Evolutionary conservation across 2,113 vertebrate species (phyloP), one percentile per base, ranked within the genome.

Genomic region (Ciconia boyciana): DNA sequence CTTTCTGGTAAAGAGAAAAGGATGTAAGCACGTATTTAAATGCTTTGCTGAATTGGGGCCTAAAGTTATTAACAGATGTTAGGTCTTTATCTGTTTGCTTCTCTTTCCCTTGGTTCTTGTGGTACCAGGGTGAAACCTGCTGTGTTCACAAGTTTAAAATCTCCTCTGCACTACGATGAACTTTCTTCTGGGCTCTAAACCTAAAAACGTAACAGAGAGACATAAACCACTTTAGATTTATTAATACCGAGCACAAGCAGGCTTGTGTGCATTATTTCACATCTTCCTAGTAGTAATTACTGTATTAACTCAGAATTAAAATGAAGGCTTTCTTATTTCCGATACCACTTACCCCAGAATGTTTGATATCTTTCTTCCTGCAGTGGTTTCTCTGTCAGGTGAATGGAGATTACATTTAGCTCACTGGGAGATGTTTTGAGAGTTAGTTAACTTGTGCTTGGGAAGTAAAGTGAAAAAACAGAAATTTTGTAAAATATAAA

Each of bases 41-140:
- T 44, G 5, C 52, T 76, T 79, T 65, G 44, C 65, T 89, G 65
- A 52, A 69, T 3, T n/a, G 46, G 19, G 61, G 34, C 22, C 22
- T 46, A 1, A 18, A 76, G 26, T 62, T 65, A 58, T 48, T 44
- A 52, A 36, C 8, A 32, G 16, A 16, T 65, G 15, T 46, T 48
- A 17, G 2, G 3, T 71, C 32, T 89, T 57, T 29, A 8, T 81
- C 80, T 25, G 92, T 89, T 51, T 3, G 4, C 76, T 81, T 86
- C 34, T 83, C 19, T 77, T 66, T 32, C 25, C 26, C 11, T 87
- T 0, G 0, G 3, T 79, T 79, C 32, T 70, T 68, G 1, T 41
- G 10, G 46, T 61, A 25, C 39, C 46, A 46, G 61, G 18, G 11
- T 69, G 49, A 90, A 92, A 72, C 13, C 39, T 57, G 43, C 61